Base-by-base conservation (phyloP, 2,797 vertebrate species). In the Euthynnus affinis region DNA sequence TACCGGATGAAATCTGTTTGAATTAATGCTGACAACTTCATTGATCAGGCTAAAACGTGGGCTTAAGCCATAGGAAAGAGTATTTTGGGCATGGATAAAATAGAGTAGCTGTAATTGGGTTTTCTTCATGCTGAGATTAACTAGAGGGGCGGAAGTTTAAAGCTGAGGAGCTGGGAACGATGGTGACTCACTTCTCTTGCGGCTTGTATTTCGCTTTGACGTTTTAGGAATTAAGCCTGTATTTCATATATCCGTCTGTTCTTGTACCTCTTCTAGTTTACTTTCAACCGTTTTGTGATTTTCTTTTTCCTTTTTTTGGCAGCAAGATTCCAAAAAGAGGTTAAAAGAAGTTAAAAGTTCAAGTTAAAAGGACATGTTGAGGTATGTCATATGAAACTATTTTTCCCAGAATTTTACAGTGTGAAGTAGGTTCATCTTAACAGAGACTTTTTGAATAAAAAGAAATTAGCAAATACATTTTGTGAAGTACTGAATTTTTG, bases 21-120 rank as follows among this genome's bases (percentile, higher is more conserved):
- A 89, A 86, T 90, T 90, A 90, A 81, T 71, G 71, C 88, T 88
- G 78, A 86, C 84, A 82, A 84, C 82, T 86, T 86, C 69, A 81
- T 80, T 83, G 87, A 89, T 91, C 76, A 70, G 72, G 64, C 70
- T 84, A 60, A 88, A 89, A 85, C 17, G 68, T 69, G 44, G 63
- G 67, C 10, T 89, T 82, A 81, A 84, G 77, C 81, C 46, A 17
- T 9, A 56, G 60, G 75, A 85, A 85, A 65, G 84, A 80, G 37
- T 48, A 52, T 85, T 83, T 76, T 76, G 66, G 78, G 85, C 71
- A 62, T 63, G 78, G 81, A 88, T 83, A 70, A 76, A 86, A 75
- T 79, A 55, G 69, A 78, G 71, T 14, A 49, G 74, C 75, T 87
- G 55, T 88, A 90, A 89, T 89, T 90, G 85, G 78, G 83, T 88